Conservation (phyloP, 2,888 invertebrate genomes). For the Aelia acuminata region DNA sequence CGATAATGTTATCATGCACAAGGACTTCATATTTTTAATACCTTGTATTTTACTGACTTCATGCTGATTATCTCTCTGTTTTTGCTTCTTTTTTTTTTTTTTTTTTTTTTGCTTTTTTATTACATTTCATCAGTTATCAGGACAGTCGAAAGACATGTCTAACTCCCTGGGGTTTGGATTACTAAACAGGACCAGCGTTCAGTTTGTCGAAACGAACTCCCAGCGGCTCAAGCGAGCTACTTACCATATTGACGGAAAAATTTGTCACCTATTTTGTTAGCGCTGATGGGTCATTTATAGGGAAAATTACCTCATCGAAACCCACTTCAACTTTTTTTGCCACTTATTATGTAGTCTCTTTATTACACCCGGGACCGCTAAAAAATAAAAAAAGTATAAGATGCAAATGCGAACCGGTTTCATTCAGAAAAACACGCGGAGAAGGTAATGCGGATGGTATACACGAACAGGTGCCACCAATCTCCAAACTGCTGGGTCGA, state of each 20-base stretch:
- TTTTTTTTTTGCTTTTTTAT: background rate
- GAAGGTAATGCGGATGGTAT: too few species aligned
- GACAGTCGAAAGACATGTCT: background rate
- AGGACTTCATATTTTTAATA: background rate
- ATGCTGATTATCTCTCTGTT: background rate
- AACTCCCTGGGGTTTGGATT: background rate
- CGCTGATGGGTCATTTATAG: slow-evolving; percentile 53
- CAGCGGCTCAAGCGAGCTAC: background rate
- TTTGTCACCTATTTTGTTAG: slow-evolving; percentile 52
- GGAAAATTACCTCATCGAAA: slow-evolving; percentile 50
- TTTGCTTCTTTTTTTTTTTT: too few species aligned
- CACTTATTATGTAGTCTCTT: slow-evolving; percentile 10
- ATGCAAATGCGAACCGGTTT: background rate
- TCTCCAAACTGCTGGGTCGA: too few species aligned
- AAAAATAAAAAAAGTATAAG: background rate
- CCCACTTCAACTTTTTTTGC: slow-evolving; percentile 12
- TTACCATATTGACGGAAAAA: slow-evolving; percentile 54
- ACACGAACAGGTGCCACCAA: too few species aligned
- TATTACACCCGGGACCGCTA: background rate
- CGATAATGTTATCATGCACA: background rate
- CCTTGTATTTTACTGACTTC: background rate
- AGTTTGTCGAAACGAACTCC: background rate
- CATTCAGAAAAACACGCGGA: background rate
- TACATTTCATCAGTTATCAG: background rate
- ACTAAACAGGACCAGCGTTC: background rate